Conservation (phyloP, 2,888 invertebrate genomes). For the Oscheius sp. region DNA sequence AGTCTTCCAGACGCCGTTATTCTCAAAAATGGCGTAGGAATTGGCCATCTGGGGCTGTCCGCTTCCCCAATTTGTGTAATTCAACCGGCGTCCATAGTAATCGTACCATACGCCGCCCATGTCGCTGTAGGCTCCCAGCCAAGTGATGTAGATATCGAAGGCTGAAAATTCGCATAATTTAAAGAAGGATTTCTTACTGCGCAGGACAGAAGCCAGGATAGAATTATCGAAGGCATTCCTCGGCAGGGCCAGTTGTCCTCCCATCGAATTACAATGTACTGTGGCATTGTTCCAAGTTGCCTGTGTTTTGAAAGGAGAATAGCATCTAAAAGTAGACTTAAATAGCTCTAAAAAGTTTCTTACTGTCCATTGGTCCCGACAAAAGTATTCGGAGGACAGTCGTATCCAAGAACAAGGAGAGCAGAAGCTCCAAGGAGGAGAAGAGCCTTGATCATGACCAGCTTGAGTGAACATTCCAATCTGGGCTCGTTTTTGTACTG, state of each 20-base stretch:
- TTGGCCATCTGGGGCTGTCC: neutral
- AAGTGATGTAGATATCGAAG: neutral
- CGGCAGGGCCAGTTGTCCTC: slow-evolving; percentile 12
- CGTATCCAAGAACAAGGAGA: too few relatives aligned
- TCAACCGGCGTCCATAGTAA: neutral
- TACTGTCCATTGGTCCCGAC: neutral
- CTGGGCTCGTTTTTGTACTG: too few relatives aligned
- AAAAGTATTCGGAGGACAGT: neutral
- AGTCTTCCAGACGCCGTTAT: neutral
- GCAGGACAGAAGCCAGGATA: slow-evolving; percentile 4
- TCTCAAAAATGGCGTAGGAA: neutral
- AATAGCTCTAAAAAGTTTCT: neutral
- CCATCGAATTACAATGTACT: neutral
- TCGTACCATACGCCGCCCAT: neutral
- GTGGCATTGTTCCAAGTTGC: neutral
- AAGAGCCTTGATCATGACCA: too few relatives aligned
- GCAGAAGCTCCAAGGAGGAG: too few relatives aligned
- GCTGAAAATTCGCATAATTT: neutral
- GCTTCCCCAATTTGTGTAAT: neutral
- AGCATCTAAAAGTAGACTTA: slow-evolving; percentile 19
- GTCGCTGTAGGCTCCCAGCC: slow-evolving; percentile 22
- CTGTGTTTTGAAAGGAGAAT: neutral
- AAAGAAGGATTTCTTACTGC: neutral
- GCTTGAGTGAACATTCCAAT: too few relatives aligned
- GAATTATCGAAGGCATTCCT: slow-evolving; percentile 20